Percentiles rank a stretch among this genome's conserved stretches.
Conservation (phyloP, 1,140 invertebrate genomes). For the Armadillidium nasatum region DNA sequence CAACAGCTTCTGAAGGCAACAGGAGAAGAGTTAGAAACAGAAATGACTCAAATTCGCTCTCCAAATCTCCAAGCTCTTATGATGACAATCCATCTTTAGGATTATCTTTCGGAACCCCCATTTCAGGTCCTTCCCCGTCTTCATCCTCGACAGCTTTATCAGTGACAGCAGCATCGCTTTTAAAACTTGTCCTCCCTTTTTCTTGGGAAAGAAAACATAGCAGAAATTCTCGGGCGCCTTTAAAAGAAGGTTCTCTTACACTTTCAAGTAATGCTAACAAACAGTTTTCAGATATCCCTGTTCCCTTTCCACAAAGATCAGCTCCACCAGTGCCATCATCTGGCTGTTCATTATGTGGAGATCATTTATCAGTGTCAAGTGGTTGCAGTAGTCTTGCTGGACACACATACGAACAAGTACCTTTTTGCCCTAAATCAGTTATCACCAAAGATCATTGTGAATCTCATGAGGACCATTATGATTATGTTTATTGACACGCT, state of each 20-base stretch:
- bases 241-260: neutral
- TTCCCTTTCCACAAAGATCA: constrained; percentile 22
- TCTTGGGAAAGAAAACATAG: constrained; percentile 7
- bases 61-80: neutral
- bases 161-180: constrained; percentile 14
- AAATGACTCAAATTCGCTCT: neutral
- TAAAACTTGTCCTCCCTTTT: constrained; percentile 18
- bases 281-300: constrained; percentile 14
- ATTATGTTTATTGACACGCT: no score
- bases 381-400: constrained; percentile 24
- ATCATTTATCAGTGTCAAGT: constrained; percentile 21
- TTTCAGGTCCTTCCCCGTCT: constrained; percentile 1
- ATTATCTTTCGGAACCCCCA: neutral
- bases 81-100: neutral
- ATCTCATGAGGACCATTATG: no score
- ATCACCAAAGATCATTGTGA: neutral
- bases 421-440: constrained; percentile 14
- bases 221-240: neutral
- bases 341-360: constrained; percentile 2
- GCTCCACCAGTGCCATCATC: constrained; percentile 20
- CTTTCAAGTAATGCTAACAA: constrained; percentile 1
- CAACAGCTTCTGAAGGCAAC: constrained; percentile 24
- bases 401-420: constrained; percentile 28
- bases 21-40: constrained; percentile 17
- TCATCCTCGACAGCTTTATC: neutral